Conservation (phyloP, 2,797 vertebrate species). For the Cetoscarus ocellatus region DNA sequence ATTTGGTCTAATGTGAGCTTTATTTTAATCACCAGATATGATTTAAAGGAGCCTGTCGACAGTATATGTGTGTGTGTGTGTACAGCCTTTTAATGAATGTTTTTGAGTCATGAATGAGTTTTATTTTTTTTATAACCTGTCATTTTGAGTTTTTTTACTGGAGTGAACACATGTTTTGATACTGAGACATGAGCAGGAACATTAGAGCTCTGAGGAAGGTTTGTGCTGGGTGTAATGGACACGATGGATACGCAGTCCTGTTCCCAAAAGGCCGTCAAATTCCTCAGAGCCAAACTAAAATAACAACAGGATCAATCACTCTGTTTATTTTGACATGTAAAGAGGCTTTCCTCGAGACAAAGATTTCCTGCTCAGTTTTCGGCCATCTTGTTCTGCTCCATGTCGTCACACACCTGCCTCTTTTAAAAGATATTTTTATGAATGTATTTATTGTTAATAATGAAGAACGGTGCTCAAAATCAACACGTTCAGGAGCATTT, state of each 20-base stretch:
- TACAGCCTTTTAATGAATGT: slow-evolving; percentile 53
- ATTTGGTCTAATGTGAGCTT: slow-evolving; percentile 45
- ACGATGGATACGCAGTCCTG: not conserved
- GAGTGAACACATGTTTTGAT: slow-evolving; percentile 3
- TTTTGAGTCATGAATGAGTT: slow-evolving; percentile 39
- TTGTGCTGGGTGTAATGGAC: slow-evolving; percentile 7
- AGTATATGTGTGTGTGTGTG: slow-evolving; percentile 23
- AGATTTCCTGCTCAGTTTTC: slow-evolving; percentile 6
- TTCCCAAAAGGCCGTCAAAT: not conserved
- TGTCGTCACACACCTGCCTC: slow-evolving; percentile 11
- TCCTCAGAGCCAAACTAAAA: not conserved
- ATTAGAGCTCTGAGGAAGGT: not conserved
- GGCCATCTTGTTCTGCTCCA: not conserved
- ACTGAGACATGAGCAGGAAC: not conserved
- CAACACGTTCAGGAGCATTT: not conserved
- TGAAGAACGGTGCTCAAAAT: slow-evolving; percentile 40
- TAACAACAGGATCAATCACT: not conserved
- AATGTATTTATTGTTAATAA: slow-evolving; percentile 76
- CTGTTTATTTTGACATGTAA: too few species aligned
- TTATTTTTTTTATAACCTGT: slow-evolving; percentile 16
- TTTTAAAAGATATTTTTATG: slow-evolving; percentile 35
- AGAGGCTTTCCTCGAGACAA: too few species aligned
- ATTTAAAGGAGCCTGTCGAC: slow-evolving; percentile 28
- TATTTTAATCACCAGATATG: slow-evolving; percentile 33
- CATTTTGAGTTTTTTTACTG: slow-evolving; percentile 9